Evolutionary conservation across 2,113 vertebrate genomes (phyloP).

Genomic region (Chaenogobius annularis): DNA sequence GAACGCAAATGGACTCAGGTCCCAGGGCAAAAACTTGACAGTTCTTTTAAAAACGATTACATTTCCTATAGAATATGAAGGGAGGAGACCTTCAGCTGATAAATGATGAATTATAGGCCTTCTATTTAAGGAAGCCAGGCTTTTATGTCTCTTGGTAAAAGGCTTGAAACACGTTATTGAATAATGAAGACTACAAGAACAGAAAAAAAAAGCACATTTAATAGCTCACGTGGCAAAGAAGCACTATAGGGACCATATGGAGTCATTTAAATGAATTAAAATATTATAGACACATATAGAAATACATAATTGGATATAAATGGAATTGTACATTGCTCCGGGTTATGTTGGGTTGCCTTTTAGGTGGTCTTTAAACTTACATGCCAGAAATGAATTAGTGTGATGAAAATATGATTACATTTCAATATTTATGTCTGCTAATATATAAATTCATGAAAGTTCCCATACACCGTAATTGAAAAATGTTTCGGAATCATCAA

Average conservation of each 20-base stretch:
- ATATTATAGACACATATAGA: background rate
- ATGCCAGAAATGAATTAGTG: background rate
- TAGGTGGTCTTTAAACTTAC: background rate
- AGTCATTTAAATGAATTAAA: background rate
- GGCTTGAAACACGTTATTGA: slow-evolving; percentile 53
- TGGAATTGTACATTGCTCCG: background rate
- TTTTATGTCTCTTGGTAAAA: slow-evolving; percentile 42
- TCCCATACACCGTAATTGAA: background rate
- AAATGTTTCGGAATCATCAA: slow-evolving; percentile 23
- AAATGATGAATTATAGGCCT: slow-evolving; percentile 55
- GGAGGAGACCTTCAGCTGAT: slow-evolving; percentile 15
- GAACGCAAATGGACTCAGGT: slow-evolving; percentile 31
- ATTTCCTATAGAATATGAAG: slow-evolving; percentile 24
- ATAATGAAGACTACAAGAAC: slow-evolving; percentile 33
- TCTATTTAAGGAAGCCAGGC: slow-evolving; percentile 51
- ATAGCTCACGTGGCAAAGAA: slow-evolving; percentile 25
- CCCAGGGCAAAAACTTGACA: slow-evolving; percentile 33
- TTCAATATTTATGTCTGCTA: background rate
- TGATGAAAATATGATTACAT: background rate
- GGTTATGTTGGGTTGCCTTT: background rate
- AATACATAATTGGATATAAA: background rate
- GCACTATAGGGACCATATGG: slow-evolving; percentile 1
- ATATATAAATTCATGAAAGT: slow-evolving; percentile 6
- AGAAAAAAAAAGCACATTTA: slow-evolving; percentile 49
- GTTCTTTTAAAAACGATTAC: slow-evolving; percentile 22